These are phyloP conservation scores for Cryptosula pallasiana DNA, from an alignment of 2,888 invertebrate genomes.

Conservation along the genomic window DNA sequence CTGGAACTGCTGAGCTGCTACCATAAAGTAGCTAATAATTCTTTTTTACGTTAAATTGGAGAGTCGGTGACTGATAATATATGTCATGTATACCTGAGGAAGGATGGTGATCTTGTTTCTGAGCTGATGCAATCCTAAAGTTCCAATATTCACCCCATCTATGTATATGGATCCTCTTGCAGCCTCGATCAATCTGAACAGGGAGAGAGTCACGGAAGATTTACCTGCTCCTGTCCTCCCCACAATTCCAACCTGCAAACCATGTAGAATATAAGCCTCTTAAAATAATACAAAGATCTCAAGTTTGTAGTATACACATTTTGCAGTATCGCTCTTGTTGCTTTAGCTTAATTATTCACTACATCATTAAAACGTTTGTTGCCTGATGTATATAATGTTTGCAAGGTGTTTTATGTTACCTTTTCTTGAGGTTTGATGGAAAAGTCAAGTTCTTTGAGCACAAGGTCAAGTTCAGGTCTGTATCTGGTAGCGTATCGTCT, in stretches of 20 bases:
- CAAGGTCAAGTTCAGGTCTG: conserved; percentile 44
- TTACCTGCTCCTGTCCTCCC: conserved; percentile 51
- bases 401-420: conserved; percentile 35
- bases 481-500: conserved; percentile 42
- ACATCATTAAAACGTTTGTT: too few relatives aligned
- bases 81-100: conserved; percentile 36
- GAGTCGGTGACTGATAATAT: too few relatives aligned
- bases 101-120: conserved; percentile 45
- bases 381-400: too few relatives aligned
- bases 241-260: conserved; percentile 47
- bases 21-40: too few relatives aligned
- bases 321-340: too few relatives aligned
- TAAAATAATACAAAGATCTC: too few relatives aligned
- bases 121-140: conserved; percentile 39
- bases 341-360: too few relatives aligned
- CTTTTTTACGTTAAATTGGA: too few relatives aligned
- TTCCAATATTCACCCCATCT: conserved; percentile 38
- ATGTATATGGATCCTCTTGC: conserved; percentile 40
- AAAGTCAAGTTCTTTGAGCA: conserved; percentile 41
- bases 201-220: conserved; percentile 41
- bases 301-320: too few relatives aligned
- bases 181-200: conserved; percentile 46
- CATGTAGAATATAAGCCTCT: too few relatives aligned
- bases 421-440: conserved; percentile 43
- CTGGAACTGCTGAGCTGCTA: too few relatives aligned